These are phyloP conservation scores for Melanerpes aurifrons DNA, from an alignment of 2,113 vertebrate species.

Conservation along the genomic window DNA sequence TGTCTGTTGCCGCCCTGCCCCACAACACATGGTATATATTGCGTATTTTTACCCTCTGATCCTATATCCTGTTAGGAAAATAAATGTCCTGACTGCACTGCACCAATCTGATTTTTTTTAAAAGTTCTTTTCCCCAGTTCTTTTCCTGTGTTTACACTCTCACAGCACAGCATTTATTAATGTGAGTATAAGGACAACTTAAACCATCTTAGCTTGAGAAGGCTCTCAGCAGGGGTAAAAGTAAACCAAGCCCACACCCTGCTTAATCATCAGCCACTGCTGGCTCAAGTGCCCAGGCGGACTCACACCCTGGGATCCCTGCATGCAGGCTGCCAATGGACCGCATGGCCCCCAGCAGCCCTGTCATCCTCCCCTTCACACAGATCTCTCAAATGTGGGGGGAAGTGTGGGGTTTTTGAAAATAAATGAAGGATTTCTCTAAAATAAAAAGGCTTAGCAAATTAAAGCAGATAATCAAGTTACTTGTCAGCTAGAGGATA, in stretches of 20 bases:
- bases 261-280: neutral
- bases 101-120: constrained; percentile 26
- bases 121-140: constrained; percentile 12
- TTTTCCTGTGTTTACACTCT: constrained; percentile 74
- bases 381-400: neutral
- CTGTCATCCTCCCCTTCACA: neutral
- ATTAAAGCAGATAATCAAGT: constrained; percentile 9
- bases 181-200: constrained; percentile 53
- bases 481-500: constrained; percentile 4
- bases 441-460: constrained; percentile 12
- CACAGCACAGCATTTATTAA: constrained; percentile 56
- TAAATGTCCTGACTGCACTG: constrained; percentile 44
- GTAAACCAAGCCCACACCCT: neutral
- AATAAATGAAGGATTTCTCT: constrained; percentile 9
- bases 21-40: neutral
- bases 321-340: neutral
- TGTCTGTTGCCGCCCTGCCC: neutral
- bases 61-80: constrained; percentile 68
- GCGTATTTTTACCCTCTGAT: constrained; percentile 9
- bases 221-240: constrained; percentile 7
- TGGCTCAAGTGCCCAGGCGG: neutral
- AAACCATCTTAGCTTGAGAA: constrained; percentile 49
- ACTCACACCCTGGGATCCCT: too few relatives aligned
- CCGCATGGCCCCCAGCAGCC: neutral
- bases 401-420: fast-evolving